These are phyloP conservation scores for Drosophila funebris DNA, from an alignment of 1,140 invertebrate species.

Conservation along the genomic window DNA sequence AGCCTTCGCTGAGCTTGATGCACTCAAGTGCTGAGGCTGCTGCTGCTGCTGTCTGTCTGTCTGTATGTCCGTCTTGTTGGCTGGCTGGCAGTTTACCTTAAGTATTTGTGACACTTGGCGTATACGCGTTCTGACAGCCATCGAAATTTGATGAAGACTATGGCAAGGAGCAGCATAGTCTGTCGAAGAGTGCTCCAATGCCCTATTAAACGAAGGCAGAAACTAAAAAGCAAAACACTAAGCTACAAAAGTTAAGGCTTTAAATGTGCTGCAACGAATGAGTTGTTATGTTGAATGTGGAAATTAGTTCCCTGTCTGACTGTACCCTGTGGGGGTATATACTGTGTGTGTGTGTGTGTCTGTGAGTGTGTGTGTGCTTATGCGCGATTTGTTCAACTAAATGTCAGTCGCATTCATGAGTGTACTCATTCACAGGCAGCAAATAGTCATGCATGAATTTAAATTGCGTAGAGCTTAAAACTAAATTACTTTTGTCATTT, in stretches of 20 bases:
- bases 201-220: background rate
- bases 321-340: constrained; percentile 5
- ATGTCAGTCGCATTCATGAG: constrained; percentile 13
- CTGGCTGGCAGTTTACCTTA: constrained; percentile 31
- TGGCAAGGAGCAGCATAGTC: background rate
- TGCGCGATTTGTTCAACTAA: background rate
- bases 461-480: constrained; percentile 64
- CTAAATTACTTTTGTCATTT: constrained; percentile 77
- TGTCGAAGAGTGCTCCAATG: background rate
- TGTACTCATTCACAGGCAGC: background rate
- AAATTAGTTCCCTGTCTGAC: constrained; percentile 10
- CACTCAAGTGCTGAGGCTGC: background rate
- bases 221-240: constrained; percentile 9
- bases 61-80: background rate
- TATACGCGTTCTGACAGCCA: constrained; percentile 54
- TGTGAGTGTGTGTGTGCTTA: background rate
- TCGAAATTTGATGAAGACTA: constrained; percentile 40
- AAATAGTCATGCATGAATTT: constrained; percentile 50
- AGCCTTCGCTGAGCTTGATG: background rate
- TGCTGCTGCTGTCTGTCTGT: too few relatives aligned
- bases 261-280: constrained; percentile 65
- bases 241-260: constrained; percentile 1
- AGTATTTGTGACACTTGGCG: constrained; percentile 70
- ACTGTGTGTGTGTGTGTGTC: background rate
- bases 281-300: constrained; percentile 23